A percentile compares a stretch with the other conserved stretches of the same genome.
Evolutionary conservation across 1,140 invertebrate species (phyloP).

Genomic region (Belonocnema kinseyi): DNA sequence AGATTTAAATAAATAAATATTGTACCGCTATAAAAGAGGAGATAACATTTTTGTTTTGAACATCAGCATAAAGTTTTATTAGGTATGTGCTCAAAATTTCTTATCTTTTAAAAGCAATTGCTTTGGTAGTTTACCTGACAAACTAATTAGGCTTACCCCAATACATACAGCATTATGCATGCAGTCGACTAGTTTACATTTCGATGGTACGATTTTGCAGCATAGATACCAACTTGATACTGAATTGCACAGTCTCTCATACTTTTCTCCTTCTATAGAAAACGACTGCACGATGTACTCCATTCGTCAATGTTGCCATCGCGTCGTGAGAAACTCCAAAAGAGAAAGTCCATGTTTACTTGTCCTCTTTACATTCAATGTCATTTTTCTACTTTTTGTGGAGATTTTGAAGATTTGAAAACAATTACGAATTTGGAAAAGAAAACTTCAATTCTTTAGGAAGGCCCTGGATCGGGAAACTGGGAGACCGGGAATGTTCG

Average conservation of each 20-base stretch:
- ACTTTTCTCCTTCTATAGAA: neutral
- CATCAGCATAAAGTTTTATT: neutral
- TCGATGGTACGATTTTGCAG: slow-evolving; percentile 12
- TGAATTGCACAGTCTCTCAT: slow-evolving; percentile 7
- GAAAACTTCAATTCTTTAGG: no score
- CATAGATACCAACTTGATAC: neutral
- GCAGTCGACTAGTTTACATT: slow-evolving; percentile 16
- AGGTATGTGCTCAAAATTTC: neutral
- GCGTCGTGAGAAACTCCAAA: slow-evolving; percentile 23
- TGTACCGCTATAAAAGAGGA: neutral
- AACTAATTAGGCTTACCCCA: no score
- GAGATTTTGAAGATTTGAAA: neutral
- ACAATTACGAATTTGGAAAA: neutral
- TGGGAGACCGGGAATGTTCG: no score
- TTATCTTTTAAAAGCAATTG: slow-evolving; percentile 23
- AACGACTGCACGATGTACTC: slow-evolving; percentile 25
- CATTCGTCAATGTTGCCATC: slow-evolving; percentile 25
- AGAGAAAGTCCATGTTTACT: slow-evolving; percentile 25
- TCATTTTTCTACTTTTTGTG: neutral
- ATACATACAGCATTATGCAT: neutral
- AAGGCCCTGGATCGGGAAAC: no score
- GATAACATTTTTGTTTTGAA: neutral
- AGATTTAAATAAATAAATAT: no score
- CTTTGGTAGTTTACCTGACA: neutral
- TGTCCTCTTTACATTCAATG: slow-evolving; percentile 19